phyloP scores from a whole-genome alignment of 2,797 vertebrate genomes.

The Neosilurus hyrtlii region DNA sequence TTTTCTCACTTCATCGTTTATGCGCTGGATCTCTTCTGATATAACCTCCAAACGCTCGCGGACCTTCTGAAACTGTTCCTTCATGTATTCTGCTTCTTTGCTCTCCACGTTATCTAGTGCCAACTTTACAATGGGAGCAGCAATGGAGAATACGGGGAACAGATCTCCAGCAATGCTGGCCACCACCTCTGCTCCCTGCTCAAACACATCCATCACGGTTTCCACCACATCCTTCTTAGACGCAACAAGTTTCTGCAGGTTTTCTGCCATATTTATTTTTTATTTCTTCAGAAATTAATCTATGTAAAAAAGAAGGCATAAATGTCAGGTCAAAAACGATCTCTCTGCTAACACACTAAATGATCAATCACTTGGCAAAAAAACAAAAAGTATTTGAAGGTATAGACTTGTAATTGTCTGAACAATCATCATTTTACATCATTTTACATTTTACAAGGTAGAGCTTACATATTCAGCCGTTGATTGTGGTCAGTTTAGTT shows the following conservation, averaged over 20 bases:
- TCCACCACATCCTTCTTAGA: constrained; percentile 74
- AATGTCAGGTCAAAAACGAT: background rate
- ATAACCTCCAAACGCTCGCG: constrained; percentile 71
- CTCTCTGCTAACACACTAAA: background rate
- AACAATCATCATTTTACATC: background rate
- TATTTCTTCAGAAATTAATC: constrained; percentile 19
- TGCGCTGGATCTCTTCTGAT: constrained; percentile 71
- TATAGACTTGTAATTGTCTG: background rate
- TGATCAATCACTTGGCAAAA: background rate
- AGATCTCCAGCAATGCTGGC: constrained; percentile 74
- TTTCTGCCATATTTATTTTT: constrained; percentile 60
- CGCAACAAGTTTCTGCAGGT: constrained; percentile 67
- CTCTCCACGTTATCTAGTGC: constrained; percentile 77
- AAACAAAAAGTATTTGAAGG: background rate
- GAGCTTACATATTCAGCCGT: constrained; percentile 56
- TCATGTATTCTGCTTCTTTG: constrained; percentile 76
- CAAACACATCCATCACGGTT: constrained; percentile 75
- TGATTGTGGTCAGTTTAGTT: constrained; percentile 1
- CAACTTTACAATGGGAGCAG: constrained; percentile 72
- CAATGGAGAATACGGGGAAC: constrained; percentile 76
- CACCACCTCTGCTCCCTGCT: constrained; percentile 74
- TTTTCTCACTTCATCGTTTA: constrained; percentile 76
- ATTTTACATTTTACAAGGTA: too few relatives aligned
- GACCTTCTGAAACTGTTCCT: constrained; percentile 78
- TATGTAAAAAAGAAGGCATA: constrained; percentile 8